Evolutionary conservation across 2,113 vertebrate species (phyloP), one percentile per base, ranked within the genome.

Genomic region (Silurus glanis): DNA sequence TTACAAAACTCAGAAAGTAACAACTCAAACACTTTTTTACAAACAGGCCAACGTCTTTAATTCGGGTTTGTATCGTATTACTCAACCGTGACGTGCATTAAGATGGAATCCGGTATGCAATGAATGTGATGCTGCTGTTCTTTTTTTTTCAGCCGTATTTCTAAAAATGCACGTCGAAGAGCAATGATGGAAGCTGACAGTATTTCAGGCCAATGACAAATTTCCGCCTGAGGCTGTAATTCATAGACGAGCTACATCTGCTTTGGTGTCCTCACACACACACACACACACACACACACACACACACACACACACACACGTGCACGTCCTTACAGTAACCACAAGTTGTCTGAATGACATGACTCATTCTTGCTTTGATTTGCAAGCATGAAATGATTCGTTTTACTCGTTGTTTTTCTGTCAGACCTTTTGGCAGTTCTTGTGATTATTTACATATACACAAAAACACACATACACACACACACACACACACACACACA

Each of bases 301-400:
- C 56, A 64, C 81, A 76, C 55, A 86, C 83, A 72, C 82, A 72
- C 51, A 72, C 82, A 72, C 81, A 53, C 83, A 83, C 72, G 83
- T 67, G 72, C 56, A 28, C 87, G 53, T 79, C 67, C 61, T 64
- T 28, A 45, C 84, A 88, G 85, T 84, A 87, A 91, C 93, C 92
- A 87, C 93, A 93, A 90, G 91, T 91, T 89, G 93, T 93, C 92
- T 94, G 91, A 92, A 91, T 89, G 91, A 82, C 87, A 61, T 10
- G 62, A 91, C 89, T 90, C 85, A 80, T 19, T 58, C 58, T 74
- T 49, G 28, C 89, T 84, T 72, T 92, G 93, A 94, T 94, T 93
- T 93, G 94, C n/a, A 88, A 92, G 87, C 2, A 76, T 86, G 90
- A 90, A 90, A 89, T 82, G 78, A 92, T 92, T 58, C 86, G 83